Conservation (phyloP, 2,797 vertebrate species). For the Propithecus perrieri region DNA sequence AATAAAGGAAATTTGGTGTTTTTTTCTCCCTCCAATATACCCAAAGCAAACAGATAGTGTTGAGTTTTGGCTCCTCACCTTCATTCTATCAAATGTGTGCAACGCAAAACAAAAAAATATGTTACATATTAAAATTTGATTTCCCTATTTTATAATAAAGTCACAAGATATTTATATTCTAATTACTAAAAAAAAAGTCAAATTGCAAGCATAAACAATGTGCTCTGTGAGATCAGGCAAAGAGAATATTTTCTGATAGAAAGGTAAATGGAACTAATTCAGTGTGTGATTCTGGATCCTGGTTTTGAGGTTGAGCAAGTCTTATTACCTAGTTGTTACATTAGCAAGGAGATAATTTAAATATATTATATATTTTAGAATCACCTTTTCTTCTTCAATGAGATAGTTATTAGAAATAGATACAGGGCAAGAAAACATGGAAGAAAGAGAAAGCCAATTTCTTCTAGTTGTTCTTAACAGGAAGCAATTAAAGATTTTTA, state of each 20-base stretch:
- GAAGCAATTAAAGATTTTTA: conserved; percentile 61
- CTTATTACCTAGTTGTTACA: background rate
- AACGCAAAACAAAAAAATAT: background rate
- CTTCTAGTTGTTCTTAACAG: conserved; percentile 23
- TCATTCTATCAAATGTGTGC: background rate
- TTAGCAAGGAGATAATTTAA: background rate
- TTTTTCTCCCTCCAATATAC: background rate
- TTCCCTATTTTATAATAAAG: background rate
- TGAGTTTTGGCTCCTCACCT: background rate
- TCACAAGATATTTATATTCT: background rate
- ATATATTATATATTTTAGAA: background rate
- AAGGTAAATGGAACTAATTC: background rate
- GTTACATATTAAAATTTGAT: background rate
- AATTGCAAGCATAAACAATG: background rate
- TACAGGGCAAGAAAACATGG: background rate
- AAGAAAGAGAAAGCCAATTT: conserved; percentile 33
- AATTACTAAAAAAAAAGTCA: background rate
- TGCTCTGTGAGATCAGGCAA: background rate
- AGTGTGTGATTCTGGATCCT: background rate
- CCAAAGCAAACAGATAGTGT: background rate
- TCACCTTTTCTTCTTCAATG: background rate
- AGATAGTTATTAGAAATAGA: background rate
- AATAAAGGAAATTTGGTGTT: background rate
- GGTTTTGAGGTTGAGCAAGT: background rate
- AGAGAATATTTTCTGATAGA: background rate